Evolutionary conservation across 2,888 invertebrate genomes (phyloP).

Genomic region (Seira musarum): DNA sequence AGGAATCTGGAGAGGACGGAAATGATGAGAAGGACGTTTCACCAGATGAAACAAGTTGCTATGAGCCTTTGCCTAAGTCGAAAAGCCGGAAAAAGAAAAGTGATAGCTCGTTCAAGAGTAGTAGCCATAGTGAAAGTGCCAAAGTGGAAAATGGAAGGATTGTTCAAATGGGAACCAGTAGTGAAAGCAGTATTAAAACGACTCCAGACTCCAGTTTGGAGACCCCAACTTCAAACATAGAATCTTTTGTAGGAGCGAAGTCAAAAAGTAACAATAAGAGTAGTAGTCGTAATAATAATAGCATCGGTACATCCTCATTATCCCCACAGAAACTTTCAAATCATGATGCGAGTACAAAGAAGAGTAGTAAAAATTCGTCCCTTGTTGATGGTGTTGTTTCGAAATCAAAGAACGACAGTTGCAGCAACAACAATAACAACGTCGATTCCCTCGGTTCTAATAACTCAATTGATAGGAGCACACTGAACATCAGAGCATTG

Average conservation of each 20-base stretch:
- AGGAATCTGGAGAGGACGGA: constrained; percentile 44
- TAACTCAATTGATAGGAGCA: constrained; percentile 34
- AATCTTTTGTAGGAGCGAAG: constrained; percentile 25
- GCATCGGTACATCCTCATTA: neutral
- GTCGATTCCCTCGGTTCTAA: constrained; percentile 2
- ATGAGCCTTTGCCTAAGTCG: neutral
- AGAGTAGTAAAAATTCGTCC: neutral
- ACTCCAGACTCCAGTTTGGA: constrained; percentile 52
- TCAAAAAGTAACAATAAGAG: neutral
- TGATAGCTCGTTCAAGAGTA: neutral
- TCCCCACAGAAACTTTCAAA: neutral
- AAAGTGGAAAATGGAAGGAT: constrained; percentile 44
- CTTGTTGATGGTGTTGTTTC: neutral
- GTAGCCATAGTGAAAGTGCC: constrained; percentile 37
- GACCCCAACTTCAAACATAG: constrained; percentile 29
- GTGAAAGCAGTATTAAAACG: constrained; percentile 56
- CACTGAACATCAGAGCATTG: constrained; percentile 43
- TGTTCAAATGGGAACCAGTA: constrained; percentile 42
- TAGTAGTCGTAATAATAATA: no score
- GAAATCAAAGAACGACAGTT: neutral
- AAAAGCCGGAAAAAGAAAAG: constrained; percentile 17
- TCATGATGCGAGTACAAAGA: neutral
- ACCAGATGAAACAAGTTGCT: constrained; percentile 15
- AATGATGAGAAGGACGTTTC: constrained; percentile 36
- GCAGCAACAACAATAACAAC: neutral